Conservation (phyloP, 2,888 invertebrate species). For the Hyposoter didymator region DNA sequence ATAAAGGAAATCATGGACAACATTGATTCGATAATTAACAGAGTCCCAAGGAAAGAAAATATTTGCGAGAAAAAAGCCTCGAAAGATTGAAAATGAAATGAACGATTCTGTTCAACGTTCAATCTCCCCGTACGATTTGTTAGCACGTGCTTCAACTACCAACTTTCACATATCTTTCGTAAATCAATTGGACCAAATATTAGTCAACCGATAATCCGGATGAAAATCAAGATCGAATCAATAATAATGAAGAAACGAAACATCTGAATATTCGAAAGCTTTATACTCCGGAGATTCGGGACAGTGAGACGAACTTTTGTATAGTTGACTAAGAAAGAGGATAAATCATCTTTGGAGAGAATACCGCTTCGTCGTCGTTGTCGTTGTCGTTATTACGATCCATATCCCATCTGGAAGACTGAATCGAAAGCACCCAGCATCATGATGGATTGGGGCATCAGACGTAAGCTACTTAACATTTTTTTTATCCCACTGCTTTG, state of each 20-base stretch:
- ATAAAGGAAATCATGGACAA: neutral
- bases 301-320: neutral
- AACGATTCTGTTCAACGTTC: neutral
- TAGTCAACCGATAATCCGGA: constrained; percentile 1
- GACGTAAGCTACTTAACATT: constrained; percentile 86
- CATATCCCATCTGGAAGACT: constrained; percentile 51
- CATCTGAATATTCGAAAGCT: neutral
- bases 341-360: constrained; percentile 35
- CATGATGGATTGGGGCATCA: constrained; percentile 91
- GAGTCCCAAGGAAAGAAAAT: neutral
- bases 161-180: constrained; percentile 32
- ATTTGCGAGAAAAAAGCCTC: neutral
- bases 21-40: neutral
- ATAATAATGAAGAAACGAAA: constrained; percentile 1
- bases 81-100: neutral
- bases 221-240: constrained; percentile 24
- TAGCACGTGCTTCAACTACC: neutral
- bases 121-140: neutral
- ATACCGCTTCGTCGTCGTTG: constrained; percentile 40
- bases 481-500: constrained; percentile 20
- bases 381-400: constrained; percentile 22
- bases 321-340: neutral
- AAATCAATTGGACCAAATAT: constrained; percentile 40
- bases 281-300: constrained; percentile 29
- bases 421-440: constrained; percentile 75